These are phyloP conservation scores for Neoitamus cyanurus DNA, from an alignment of 2,888 invertebrate genomes.

Conservation along the genomic window DNA sequence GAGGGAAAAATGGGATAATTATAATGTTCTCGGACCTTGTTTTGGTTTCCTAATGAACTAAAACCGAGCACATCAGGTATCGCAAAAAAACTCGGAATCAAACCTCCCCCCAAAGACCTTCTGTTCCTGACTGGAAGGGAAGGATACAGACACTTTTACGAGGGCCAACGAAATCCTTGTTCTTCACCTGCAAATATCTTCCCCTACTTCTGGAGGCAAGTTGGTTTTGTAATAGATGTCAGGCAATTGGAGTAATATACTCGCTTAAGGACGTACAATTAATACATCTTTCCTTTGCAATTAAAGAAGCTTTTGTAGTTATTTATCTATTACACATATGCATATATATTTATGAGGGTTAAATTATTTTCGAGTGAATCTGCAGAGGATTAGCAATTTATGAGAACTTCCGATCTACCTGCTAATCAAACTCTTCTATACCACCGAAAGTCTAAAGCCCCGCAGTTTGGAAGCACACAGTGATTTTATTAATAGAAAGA, in stretches of 20 bases:
- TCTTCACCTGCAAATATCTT: not conserved
- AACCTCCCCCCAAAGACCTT: constrained; percentile 46
- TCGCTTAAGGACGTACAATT: not conserved
- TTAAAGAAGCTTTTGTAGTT: too few species aligned
- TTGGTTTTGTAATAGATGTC: not conserved
- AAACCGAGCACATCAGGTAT: not conserved
- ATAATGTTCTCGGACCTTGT: not conserved
- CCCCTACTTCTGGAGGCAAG: not conserved
- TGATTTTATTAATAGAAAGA: too few species aligned
- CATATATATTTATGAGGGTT: too few species aligned
- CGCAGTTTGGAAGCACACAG: too few species aligned
- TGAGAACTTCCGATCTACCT: too few species aligned
- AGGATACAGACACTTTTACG: constrained; percentile 16
- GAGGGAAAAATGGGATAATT: not conserved
- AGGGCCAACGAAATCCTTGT: not conserved
- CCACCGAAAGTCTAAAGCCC: too few species aligned
- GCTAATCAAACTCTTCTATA: too few species aligned
- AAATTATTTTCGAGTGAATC: too few species aligned
- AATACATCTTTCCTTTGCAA: too few species aligned
- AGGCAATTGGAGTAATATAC: not conserved
- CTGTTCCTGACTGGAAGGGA: constrained; percentile 51
- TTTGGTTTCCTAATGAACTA: not conserved
- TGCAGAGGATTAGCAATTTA: too few species aligned
- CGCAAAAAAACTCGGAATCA: constrained; percentile 15
- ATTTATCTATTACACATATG: too few species aligned